phyloP scores from a whole-genome alignment of 1,140 invertebrate genomes.

The Holotrichia oblita region DNA sequence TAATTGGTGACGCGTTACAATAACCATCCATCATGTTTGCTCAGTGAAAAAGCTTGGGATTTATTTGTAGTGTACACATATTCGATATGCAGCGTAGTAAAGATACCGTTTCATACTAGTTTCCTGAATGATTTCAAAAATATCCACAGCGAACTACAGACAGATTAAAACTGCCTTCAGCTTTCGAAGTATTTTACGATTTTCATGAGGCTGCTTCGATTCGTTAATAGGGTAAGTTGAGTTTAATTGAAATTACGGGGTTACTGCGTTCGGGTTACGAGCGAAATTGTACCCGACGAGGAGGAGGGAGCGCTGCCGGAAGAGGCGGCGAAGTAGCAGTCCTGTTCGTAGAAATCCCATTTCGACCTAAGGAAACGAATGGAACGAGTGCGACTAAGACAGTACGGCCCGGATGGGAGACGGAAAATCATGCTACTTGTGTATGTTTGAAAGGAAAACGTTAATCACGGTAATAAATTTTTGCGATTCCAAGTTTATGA shows the following conservation, averaged over 20 bases:
- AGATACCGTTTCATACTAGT: no score
- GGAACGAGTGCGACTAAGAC: background rate
- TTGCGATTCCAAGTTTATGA: background rate
- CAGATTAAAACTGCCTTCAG: no score
- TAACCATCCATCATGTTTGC: no score
- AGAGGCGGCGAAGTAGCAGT: background rate
- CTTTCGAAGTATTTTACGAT: background rate
- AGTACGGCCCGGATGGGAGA: background rate
- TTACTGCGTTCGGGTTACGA: background rate
- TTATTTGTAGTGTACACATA: no score
- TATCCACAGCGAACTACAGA: no score
- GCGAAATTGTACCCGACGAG: background rate
- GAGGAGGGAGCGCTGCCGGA: background rate
- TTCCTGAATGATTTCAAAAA: no score
- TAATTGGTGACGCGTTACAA: no score
- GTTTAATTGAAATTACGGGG: background rate
- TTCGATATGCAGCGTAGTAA: no score
- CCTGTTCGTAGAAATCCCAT: background rate
- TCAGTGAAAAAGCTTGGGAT: no score
- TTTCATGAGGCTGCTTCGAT: background rate
- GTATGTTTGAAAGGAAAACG: background rate
- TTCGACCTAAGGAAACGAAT: background rate
- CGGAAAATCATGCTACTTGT: background rate
- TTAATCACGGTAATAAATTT: slow-evolving; percentile 9
- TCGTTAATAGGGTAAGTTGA: background rate